A percentile compares a stretch with the other conserved stretches of the same genome.
phyloP scores from a whole-genome alignment of 2,113 vertebrate genomes.

The Geococcyx californianus region DNA sequence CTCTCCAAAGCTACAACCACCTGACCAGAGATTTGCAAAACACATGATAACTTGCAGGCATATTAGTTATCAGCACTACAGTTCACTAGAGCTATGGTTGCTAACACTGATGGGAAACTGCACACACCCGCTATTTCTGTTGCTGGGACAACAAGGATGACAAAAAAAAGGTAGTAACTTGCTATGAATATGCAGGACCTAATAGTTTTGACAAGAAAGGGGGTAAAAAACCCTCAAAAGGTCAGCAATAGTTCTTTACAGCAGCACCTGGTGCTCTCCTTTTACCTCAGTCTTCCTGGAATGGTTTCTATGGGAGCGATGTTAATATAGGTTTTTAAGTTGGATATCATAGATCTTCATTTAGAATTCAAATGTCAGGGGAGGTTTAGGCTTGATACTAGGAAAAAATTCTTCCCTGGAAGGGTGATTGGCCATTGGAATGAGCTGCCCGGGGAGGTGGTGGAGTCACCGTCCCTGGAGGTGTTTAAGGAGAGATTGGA shows the following conservation, averaged over 20 bases:
- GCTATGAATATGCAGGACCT: not conserved
- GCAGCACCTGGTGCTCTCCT: not conserved
- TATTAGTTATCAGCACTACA: not conserved
- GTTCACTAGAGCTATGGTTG: not conserved
- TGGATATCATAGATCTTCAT: not conserved
- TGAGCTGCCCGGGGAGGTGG: too few species aligned
- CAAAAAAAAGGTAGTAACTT: not conserved
- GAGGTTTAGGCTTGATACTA: too few species aligned
- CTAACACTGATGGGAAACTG: not conserved
- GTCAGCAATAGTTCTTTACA: not conserved
- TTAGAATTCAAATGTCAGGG: too few species aligned
- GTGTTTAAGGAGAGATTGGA: too few species aligned
- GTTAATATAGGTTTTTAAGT: not conserved
- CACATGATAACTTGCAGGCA: not conserved
- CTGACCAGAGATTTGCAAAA: not conserved
- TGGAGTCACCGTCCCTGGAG: too few species aligned
- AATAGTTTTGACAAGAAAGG: constrained; percentile 24
- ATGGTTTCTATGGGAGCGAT: not conserved
- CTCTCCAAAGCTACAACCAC: not conserved
- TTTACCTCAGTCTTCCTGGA: not conserved
- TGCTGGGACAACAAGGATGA: not conserved
- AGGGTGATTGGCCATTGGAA: too few species aligned
- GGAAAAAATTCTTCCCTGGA: too few species aligned
- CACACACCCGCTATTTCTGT: not conserved
- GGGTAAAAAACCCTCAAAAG: not conserved